A percentile compares a stretch with the other conserved stretches of the same genome.
phyloP scores from a whole-genome alignment of 2,113 vertebrate genomes.

The Heterochromis multidens region DNA sequence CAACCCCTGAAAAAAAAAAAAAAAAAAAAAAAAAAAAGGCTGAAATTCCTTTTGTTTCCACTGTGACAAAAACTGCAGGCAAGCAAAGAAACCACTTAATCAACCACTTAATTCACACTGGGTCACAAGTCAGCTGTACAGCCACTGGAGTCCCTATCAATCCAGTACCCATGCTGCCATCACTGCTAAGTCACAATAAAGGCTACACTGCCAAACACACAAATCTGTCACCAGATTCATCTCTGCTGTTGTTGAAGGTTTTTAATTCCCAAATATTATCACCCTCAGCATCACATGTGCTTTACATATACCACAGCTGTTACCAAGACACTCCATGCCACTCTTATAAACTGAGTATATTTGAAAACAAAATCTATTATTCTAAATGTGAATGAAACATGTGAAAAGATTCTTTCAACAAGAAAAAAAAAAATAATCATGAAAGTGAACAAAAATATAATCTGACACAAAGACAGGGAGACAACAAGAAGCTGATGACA shows the following conservation, averaged over 20 bases:
- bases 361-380: background rate
- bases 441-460: background rate
- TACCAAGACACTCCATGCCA: too few species aligned
- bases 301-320: too few species aligned
- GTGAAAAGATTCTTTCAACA: background rate
- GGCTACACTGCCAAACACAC: background rate
- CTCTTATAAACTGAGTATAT: too few species aligned
- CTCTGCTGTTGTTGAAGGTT: background rate
- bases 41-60: background rate
- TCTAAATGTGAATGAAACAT: background rate
- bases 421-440: background rate
- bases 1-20: too few species aligned
- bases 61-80: background rate
- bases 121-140: background rate
- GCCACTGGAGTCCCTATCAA: background rate
- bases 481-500: background rate
- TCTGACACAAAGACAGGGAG: background rate
- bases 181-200: background rate
- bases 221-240: background rate
- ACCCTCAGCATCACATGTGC: background rate
- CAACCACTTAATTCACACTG: background rate
- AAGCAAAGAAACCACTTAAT: background rate
- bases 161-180: background rate
- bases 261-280: background rate
- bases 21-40: background rate